Conservation (phyloP, 37 sponge, comb jelly and placozoan genomes). For the Chondrosia reniformis region DNA sequence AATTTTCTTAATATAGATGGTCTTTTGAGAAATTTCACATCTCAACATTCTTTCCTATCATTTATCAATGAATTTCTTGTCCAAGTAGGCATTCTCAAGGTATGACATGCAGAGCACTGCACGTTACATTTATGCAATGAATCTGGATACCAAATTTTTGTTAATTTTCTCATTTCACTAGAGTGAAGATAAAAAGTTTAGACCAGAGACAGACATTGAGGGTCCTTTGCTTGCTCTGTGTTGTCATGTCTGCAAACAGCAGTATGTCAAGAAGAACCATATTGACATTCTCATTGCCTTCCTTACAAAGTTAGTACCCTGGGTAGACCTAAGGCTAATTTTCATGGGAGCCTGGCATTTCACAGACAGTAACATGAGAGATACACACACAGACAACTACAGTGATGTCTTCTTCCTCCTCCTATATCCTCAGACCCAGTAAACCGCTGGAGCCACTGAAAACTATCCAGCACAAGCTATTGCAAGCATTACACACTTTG, state of each 20-base stretch:
- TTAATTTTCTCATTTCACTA: conserved; percentile 1
- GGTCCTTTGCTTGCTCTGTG: conserved; percentile 65
- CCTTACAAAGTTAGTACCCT: conserved; percentile 55
- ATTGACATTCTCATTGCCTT: conserved; percentile 51
- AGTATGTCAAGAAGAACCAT: conserved; percentile 30
- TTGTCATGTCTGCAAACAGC: conserved; percentile 22
- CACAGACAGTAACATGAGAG: too few species aligned
- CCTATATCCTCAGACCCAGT: conserved; percentile 25
- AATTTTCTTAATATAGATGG: too few species aligned
- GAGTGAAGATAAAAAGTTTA: conserved; percentile 69
- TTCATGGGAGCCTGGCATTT: too few species aligned
- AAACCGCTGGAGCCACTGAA: conserved; percentile 14
- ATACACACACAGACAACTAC: not conserved
- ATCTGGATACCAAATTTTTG: too few species aligned
- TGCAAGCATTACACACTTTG: conserved; percentile 32
- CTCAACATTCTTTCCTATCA: too few species aligned
- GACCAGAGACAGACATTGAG: conserved; percentile 48
- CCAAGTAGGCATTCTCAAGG: conserved; percentile 75
- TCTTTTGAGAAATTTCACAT: too few species aligned
- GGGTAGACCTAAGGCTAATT: too few species aligned
- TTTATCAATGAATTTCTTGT: conserved; percentile 51
- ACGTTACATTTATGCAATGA: too few species aligned
- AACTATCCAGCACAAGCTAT: conserved; percentile 11
- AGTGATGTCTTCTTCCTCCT: not conserved
- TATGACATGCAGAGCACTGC: too few species aligned